Conservation (phyloP, 2,113 vertebrate genomes). For the Hippocampus mohnikei region DNA sequence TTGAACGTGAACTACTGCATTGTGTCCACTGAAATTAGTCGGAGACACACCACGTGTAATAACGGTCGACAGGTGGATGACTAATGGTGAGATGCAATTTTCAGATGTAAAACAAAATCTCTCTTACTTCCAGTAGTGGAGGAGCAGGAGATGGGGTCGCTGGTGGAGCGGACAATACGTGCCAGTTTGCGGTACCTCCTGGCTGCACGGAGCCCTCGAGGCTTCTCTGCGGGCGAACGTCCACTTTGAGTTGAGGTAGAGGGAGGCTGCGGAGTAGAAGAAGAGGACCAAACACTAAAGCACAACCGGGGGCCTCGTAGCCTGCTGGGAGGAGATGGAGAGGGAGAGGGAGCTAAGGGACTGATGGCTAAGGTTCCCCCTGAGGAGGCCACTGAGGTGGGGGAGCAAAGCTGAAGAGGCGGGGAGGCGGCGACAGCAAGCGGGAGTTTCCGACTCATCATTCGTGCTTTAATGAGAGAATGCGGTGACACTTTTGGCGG, state of each 20-base stretch:
- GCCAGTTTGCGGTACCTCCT: slow-evolving; percentile 63
- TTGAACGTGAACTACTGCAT: background rate
- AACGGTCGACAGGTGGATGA: background rate
- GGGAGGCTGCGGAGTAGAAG: slow-evolving; percentile 57
- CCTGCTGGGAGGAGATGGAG: slow-evolving; percentile 60
- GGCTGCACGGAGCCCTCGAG: slow-evolving; percentile 47
- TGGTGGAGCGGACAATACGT: slow-evolving; percentile 85
- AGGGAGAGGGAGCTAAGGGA: slow-evolving; percentile 56
- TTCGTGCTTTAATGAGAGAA: slow-evolving; percentile 62
- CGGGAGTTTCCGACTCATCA: slow-evolving; percentile 63
- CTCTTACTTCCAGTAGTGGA: slow-evolving; percentile 78
- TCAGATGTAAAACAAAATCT: background rate
- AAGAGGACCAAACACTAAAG: slow-evolving; percentile 76
- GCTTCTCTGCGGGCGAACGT: slow-evolving; percentile 44
- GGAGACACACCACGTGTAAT: background rate
- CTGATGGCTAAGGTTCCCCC: slow-evolving; percentile 60
- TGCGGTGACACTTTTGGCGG: slow-evolving; percentile 52
- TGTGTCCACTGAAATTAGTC: background rate
- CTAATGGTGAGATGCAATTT: background rate
- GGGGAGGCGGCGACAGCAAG: slow-evolving; percentile 58
- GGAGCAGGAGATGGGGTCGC: slow-evolving; percentile 83
- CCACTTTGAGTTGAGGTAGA: slow-evolving; percentile 60
- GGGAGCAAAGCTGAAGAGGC: slow-evolving; percentile 66
- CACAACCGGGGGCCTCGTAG: slow-evolving; percentile 75
- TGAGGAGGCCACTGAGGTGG: slow-evolving; percentile 62